Evolutionary conservation across 2,888 invertebrate species (phyloP), one percentile per base, ranked within the genome.

Genomic region (Catocala fraxini): DNA sequence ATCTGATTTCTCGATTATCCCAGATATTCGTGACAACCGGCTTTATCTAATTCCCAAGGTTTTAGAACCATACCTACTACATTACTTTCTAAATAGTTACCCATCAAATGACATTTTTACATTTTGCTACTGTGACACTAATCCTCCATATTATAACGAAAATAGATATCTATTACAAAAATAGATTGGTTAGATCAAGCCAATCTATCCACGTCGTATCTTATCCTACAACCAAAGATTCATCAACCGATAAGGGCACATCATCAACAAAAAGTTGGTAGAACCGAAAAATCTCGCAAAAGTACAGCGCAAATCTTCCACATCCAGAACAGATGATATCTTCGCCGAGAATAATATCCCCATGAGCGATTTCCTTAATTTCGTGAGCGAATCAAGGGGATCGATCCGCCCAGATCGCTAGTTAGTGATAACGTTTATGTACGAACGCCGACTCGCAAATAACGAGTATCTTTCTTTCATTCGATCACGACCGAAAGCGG

Each of bases 281-380:
- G 66, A 71, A 70, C 75, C 70, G 71, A 84, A 89, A 87, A 86
- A 82, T 77, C 75, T 68, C 64, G 65, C 74, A 79, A 82, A 83
- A 86, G 79, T 81, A 83, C 77, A 75, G 82, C 83, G 83, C 80
- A 87, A 90, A 88, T 89, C 88, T 84, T 80, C 79, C 84, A 78
- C 81, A 81, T 83, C 82, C 79, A 81, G 79, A 79, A 72, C 81
- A 84, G 88, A 88, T 88, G 85, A 72, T 88, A 88, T 89, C 89
- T 70, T 74, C 84, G 45, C 58, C 53, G 80, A 86, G 92, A 91
- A 91, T 93, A 92, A 94, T 94, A 94, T 91, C 90, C 91, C 90
- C 92, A 93, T 94, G 92, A 94, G 92, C 93, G 92, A 92, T 93
- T 93, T 91, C 91, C 93, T 94, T 94, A 94, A 94, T 94, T 94